Percentiles rank a stretch among this genome's conserved stretches.
Evolutionary conservation across 2,888 invertebrate genomes (phyloP).

Genomic region (Sarcophaga variegata): DNA sequence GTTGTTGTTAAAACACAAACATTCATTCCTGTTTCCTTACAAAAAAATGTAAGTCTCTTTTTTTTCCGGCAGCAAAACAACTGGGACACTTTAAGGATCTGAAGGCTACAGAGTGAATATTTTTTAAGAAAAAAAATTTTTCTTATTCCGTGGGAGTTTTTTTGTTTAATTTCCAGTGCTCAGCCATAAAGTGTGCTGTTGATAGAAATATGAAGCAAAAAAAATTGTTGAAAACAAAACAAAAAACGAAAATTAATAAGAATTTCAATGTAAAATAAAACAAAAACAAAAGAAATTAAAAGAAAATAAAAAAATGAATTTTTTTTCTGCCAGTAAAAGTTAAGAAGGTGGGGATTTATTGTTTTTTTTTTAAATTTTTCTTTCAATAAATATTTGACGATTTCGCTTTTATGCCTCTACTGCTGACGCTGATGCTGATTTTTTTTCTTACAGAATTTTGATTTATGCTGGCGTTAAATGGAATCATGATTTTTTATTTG

Average conservation of each 20-base stretch:
- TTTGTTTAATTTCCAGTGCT: neutral
- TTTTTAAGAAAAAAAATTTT: constrained; percentile 4
- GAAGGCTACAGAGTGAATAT: constrained; percentile 17
- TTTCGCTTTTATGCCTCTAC: constrained; percentile 8
- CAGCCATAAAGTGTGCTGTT: constrained; percentile 19
- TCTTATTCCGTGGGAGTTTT: neutral
- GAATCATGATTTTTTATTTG: constrained; percentile 31
- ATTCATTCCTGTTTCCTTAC: neutral
- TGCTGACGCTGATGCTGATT: neutral
- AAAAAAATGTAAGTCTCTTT: neutral
- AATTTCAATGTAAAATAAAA: constrained; percentile 4
- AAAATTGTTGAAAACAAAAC: neutral
- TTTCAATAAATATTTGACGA: constrained; percentile 9
- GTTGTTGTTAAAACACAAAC: neutral
- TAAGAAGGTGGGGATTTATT: neutral
- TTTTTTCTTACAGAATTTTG: constrained; percentile 13
- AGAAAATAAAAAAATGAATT: neutral
- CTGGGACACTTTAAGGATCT: constrained; percentile 41
- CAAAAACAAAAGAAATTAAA: neutral
- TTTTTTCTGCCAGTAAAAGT: neutral
- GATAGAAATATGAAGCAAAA: neutral
- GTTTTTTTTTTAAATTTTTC: neutral
- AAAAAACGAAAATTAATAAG: neutral
- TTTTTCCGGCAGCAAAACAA: constrained; percentile 8
- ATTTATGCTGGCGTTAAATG: constrained; percentile 49